Conservation (phyloP, 2,113 vertebrate species). For the Xenopus borealis region DNA sequence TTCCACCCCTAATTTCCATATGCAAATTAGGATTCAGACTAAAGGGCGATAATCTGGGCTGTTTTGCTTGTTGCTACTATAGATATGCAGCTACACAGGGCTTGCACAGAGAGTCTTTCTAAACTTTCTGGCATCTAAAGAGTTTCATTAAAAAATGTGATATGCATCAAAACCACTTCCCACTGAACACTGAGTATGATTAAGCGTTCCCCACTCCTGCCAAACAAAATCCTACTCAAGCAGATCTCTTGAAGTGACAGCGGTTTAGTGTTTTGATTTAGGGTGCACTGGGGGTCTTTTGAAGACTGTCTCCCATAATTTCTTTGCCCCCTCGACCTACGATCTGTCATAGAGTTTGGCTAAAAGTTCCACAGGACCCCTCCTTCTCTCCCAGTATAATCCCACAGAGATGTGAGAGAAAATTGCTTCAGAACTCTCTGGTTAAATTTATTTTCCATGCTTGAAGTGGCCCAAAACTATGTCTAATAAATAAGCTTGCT, state of each 20-base stretch:
- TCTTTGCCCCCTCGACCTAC: conserved; percentile 70
- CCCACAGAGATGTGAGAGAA: conserved; percentile 82
- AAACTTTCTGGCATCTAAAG: not conserved
- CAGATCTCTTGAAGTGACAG: conserved; percentile 44
- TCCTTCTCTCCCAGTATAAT: conserved; percentile 63
- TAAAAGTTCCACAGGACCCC: conserved; percentile 55
- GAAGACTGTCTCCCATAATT: conserved; percentile 75
- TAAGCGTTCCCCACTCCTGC: conserved; percentile 38
- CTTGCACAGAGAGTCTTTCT: not conserved
- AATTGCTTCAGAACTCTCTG: conserved; percentile 68
- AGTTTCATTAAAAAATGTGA: conserved; percentile 26
- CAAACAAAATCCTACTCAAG: conserved; percentile 36
- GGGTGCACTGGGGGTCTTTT: conserved; percentile 72
- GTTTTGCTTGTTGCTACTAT: too few relatives aligned
- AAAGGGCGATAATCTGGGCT: too few relatives aligned
- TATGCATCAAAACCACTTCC: conserved; percentile 39
- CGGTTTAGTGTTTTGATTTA: conserved; percentile 67
- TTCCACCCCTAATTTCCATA: too few relatives aligned
- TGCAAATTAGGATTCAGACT: too few relatives aligned
- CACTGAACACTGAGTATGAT: conserved; percentile 37
- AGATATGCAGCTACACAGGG: too few relatives aligned
- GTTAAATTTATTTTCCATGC: conserved; percentile 85
- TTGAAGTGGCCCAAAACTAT: conserved; percentile 84
- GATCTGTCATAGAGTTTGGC: conserved; percentile 73
- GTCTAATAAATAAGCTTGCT: conserved; percentile 82